Conservation (phyloP, 2,888 invertebrate genomes). For the Tinea pellionella region DNA sequence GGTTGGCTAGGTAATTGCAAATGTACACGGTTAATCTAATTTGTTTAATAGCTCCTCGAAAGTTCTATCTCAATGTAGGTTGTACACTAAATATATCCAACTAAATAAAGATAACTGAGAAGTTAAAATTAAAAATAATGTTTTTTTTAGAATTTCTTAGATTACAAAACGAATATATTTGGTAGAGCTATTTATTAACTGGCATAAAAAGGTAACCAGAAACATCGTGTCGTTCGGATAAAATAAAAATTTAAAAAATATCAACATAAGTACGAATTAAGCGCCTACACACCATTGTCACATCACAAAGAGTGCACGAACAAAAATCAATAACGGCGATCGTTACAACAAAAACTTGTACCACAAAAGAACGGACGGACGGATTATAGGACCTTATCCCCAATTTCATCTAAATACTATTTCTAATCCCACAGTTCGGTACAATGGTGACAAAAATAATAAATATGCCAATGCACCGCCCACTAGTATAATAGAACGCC, state of each 20-base stretch:
- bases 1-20: conserved; percentile 24
- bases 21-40: conserved; percentile 16
- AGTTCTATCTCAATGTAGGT: not conserved
- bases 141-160: no score
- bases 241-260: not conserved
- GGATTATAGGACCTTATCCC: conserved; percentile 63
- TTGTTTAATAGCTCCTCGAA: conserved; percentile 3
- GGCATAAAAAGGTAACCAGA: no score
- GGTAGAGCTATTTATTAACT: no score
- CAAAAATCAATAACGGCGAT: conserved; percentile 12
- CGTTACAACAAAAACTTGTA: conserved; percentile 17
- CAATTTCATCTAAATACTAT: conserved; percentile 68
- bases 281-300: conserved; percentile 6
- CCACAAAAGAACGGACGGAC: conserved; percentile 39
- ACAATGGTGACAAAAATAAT: conserved; percentile 69
- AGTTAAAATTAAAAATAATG: no score
- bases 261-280: not conserved
- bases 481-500: conserved; percentile 40
- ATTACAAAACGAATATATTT: no score
- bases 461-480: conserved; percentile 45
- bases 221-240: not conserved
- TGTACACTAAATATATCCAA: not conserved
- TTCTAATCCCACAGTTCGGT: conserved; percentile 46
- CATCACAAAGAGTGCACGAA: not conserved
- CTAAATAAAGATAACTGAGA: not conserved